Evolutionary conservation across 2,888 invertebrate species (phyloP).

Genomic region (Watsonalla cultraria): DNA sequence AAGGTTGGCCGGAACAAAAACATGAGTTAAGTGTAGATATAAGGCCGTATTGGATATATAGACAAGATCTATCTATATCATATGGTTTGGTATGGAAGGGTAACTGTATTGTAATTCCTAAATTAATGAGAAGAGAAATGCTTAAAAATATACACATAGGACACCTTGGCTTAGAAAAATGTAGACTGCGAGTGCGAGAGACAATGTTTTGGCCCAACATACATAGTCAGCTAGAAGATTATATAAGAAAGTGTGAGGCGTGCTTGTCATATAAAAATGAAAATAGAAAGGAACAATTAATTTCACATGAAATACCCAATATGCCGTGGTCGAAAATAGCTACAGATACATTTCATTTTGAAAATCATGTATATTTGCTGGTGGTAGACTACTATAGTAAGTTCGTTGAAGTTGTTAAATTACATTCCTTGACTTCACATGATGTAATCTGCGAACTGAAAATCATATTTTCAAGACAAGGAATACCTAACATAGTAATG

Average conservation of each 20-base stretch:
- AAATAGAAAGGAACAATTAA: conserved; percentile 3
- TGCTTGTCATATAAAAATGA: conserved; percentile 10
- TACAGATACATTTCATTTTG: conserved; percentile 6
- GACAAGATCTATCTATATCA: conserved; percentile 6
- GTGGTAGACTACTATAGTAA: conserved; percentile 12
- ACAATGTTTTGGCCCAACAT: conserved; percentile 19
- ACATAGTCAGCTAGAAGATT: conserved; percentile 11
- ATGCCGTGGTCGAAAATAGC: conserved; percentile 13
- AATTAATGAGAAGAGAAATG: conserved; percentile 11
- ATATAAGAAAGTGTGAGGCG: conserved; percentile 10
- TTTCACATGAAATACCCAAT: conserved; percentile 10
- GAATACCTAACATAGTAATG: no score
- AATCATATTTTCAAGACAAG: no score
- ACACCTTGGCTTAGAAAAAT: conserved; percentile 17
- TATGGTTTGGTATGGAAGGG: conserved; percentile 15
- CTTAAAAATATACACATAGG: conserved; percentile 14
- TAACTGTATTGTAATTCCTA: conserved; percentile 13
- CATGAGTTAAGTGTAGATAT: no score
- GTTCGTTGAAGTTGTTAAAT: conserved; percentile 15
- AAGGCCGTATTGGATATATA: background rate
- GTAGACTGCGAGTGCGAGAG: conserved; percentile 13
- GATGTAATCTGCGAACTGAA: no score
- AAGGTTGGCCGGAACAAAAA: no score
- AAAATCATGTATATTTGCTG: conserved; percentile 6
- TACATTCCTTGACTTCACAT: conserved; percentile 7